Evolutionary conservation across 2,113 vertebrate species (phyloP).

Genomic region (Cottus gobio): DNA sequence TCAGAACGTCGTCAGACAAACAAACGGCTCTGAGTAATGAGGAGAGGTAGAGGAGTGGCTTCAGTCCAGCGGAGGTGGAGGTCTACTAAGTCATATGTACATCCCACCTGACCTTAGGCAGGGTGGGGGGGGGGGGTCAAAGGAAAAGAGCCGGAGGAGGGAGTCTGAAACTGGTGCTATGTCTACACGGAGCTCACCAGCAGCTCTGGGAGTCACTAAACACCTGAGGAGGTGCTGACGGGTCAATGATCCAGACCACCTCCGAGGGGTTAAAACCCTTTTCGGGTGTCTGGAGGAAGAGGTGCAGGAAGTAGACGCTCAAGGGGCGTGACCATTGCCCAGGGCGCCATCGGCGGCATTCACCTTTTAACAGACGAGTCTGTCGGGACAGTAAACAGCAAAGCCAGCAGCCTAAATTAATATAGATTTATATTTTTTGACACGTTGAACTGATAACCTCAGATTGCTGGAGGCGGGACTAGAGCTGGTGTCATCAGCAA

Average conservation of each 20-base stretch:
- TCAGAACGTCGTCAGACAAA: constrained; percentile 21
- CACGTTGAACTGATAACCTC: no score
- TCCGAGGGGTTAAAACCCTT: not conserved
- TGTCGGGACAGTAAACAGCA: not conserved
- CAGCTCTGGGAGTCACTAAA: not conserved
- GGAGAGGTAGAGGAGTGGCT: constrained; percentile 17
- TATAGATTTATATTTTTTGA: no score
- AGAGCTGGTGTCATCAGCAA: no score
- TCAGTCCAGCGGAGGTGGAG: not conserved
- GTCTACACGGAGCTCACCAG: constrained; percentile 34
- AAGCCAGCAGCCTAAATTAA: no score
- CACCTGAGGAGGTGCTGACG: not conserved
- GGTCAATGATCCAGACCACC: no score
- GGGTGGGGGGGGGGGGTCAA: not conserved
- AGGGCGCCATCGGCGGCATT: no score
- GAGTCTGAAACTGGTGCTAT: not conserved
- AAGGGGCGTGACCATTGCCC: not conserved
- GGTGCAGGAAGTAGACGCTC: not conserved
- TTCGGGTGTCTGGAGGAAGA: no score
- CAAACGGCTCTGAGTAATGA: not conserved
- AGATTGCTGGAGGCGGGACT: no score
- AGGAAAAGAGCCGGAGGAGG: constrained; percentile 32
- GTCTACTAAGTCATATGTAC: constrained; percentile 30
- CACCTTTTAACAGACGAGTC: not conserved
- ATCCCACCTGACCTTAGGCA: not conserved